phyloP scores from a whole-genome alignment of 2,888 invertebrate genomes.

The Drosophila falleni region DNA sequence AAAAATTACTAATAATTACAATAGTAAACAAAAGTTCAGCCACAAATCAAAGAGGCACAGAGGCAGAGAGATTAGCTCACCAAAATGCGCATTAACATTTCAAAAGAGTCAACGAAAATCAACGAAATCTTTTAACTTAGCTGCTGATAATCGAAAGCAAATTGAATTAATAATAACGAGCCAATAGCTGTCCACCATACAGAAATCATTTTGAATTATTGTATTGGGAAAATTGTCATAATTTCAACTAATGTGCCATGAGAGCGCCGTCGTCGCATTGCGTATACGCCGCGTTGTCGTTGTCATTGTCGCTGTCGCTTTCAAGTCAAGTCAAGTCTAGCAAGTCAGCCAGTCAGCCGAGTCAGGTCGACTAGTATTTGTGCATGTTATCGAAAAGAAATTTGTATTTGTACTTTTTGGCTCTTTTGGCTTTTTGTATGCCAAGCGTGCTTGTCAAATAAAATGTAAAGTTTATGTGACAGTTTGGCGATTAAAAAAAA shows the following conservation, averaged over 20 bases:
- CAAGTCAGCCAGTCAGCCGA: neutral
- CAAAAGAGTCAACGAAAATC: conserved; percentile 31
- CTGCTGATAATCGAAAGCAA: conserved; percentile 74
- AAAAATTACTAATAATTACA: conserved; percentile 60
- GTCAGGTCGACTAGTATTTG: conserved; percentile 13
- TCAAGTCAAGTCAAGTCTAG: conserved; percentile 24
- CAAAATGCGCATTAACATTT: conserved; percentile 53
- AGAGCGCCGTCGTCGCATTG: conserved; percentile 36
- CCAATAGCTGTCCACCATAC: conserved; percentile 62
- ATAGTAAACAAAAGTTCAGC: conserved; percentile 50
- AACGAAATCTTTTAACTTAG: conserved; percentile 35
- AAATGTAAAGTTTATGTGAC: conserved; percentile 79
- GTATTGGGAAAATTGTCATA: conserved; percentile 74
- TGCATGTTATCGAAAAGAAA: conserved; percentile 72
- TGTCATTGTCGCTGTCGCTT: conserved; percentile 7
- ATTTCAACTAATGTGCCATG: conserved; percentile 74
- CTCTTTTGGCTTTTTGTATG: conserved; percentile 55
- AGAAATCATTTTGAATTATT: conserved; percentile 72
- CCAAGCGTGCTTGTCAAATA: conserved; percentile 79
- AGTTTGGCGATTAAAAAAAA: conserved; percentile 72
- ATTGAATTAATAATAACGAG: conserved; percentile 74
- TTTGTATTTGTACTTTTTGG: conserved; percentile 45
- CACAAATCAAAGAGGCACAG: conserved; percentile 51
- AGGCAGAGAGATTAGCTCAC: conserved; percentile 50
- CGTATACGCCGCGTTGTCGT: conserved; percentile 38